Evolutionary conservation across 2,888 invertebrate species (phyloP).

Genomic region (Chrysopilus asiliformis): DNA sequence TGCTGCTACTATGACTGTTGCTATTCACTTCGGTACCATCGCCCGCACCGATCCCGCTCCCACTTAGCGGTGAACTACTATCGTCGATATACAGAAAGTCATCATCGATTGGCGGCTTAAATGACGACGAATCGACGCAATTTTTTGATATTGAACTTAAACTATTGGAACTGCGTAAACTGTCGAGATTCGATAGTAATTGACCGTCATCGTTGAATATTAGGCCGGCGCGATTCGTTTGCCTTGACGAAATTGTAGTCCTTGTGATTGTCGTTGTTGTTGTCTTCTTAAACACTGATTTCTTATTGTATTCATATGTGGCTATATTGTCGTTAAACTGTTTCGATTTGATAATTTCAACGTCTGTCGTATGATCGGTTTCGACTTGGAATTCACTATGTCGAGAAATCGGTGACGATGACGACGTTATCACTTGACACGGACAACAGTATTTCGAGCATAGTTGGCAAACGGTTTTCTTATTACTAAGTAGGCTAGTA

Average conservation of each 20-base stretch:
- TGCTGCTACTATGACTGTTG: neutral
- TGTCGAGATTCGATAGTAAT: slow-evolving; percentile 14
- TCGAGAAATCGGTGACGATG: slow-evolving; percentile 6
- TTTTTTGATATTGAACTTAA: slow-evolving; percentile 29
- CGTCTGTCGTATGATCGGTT: slow-evolving; percentile 23
- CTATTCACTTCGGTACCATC: slow-evolving; percentile 21
- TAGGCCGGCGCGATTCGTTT: slow-evolving; percentile 22
- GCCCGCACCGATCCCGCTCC: no score
- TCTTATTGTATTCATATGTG: slow-evolving; percentile 19
- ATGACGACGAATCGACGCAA: slow-evolving; percentile 4
- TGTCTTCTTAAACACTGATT: slow-evolving; percentile 25
- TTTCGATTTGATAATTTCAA: slow-evolving; percentile 20
- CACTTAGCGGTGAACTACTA: no score
- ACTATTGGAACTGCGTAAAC: slow-evolving; percentile 28
- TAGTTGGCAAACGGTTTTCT: slow-evolving; percentile 18
- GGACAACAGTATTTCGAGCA: slow-evolving; percentile 32
- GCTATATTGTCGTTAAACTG: slow-evolving; percentile 13
- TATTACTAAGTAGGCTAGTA: slow-evolving; percentile 18
- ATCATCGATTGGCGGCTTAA: slow-evolving; percentile 12
- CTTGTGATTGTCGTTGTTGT: slow-evolving; percentile 28
- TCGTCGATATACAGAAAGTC: slow-evolving; percentile 33
- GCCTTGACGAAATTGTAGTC: slow-evolving; percentile 17
- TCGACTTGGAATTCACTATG: slow-evolving; percentile 19
- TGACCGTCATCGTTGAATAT: slow-evolving; percentile 20
- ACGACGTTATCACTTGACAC: slow-evolving; percentile 14